These are phyloP conservation scores for Microtus montanus DNA, from an alignment of 2,113 vertebrate species.

Conservation along the genomic window DNA sequence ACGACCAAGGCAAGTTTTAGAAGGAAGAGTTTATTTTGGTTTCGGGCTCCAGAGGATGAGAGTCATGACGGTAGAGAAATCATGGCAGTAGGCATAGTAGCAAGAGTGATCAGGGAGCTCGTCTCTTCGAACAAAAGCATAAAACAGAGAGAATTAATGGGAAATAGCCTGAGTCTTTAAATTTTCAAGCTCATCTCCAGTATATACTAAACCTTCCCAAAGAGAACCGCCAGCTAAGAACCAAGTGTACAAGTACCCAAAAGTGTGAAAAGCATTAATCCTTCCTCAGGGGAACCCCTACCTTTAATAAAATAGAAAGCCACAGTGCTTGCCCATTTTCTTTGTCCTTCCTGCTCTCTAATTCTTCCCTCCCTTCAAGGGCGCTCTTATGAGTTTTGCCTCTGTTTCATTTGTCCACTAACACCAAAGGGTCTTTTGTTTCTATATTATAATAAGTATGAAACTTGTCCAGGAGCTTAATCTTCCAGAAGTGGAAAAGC, in stretches of 20 bases:
- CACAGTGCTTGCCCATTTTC: neutral
- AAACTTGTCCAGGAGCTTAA: neutral
- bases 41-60: neutral
- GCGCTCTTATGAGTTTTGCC: neutral
- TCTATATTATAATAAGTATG: neutral
- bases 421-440: neutral
- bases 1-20: neutral
- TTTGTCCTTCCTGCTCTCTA: neutral
- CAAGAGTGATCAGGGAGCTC: neutral
- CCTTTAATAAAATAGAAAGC: neutral
- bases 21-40: neutral
- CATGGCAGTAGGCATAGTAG: neutral
- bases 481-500: neutral
- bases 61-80: neutral
- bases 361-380: neutral
- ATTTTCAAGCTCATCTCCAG: too few species aligned
- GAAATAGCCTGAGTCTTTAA: neutral
- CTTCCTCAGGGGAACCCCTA: neutral
- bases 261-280: neutral
- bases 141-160: too few species aligned
- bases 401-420: neutral
- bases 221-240: neutral
- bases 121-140: neutral
- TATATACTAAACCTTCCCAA: neutral
- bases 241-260: neutral